Evolutionary conservation across 2,797 vertebrate genomes (phyloP).

Genomic region (Parotocinclus haroldoi): DNA sequence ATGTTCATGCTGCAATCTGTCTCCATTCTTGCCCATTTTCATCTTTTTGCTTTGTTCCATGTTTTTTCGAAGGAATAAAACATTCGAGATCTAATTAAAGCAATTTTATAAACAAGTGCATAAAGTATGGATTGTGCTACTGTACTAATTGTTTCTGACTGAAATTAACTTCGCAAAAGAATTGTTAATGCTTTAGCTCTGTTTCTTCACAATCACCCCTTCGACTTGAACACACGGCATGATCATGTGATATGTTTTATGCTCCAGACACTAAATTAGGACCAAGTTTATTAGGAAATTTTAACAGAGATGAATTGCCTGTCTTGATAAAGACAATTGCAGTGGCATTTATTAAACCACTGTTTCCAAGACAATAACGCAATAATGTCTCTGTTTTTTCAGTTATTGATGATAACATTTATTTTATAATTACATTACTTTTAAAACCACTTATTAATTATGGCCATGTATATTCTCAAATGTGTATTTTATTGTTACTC

Average conservation of each 20-base stretch:
- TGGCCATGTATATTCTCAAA: too few species aligned
- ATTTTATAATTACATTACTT: slow-evolving; percentile 44
- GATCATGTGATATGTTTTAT: slow-evolving; percentile 16
- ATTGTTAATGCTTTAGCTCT: too few species aligned
- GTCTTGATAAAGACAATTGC: background rate
- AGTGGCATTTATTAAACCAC: too few species aligned
- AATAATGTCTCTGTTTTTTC: background rate
- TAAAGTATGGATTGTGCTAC: background rate
- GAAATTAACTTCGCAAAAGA: slow-evolving; percentile 11
- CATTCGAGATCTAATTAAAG: slow-evolving; percentile 7
- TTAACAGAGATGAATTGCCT: slow-evolving; percentile 23
- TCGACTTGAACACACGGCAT: background rate
- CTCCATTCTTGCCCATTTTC: background rate
- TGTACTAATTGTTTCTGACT: background rate
- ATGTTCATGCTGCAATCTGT: slow-evolving; percentile 2
- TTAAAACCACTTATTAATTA: too few species aligned
- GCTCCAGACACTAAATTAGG: background rate
- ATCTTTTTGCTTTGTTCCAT: background rate
- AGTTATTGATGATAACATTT: slow-evolving; percentile 35
- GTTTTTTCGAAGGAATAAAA: background rate
- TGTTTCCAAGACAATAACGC: too few species aligned
- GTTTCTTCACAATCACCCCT: too few species aligned
- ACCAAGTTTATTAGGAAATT: slow-evolving; percentile 4
- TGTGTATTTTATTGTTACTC: too few species aligned
- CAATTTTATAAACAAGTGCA: slow-evolving; percentile 6